Base-by-base conservation (phyloP, 2,797 vertebrate species). In the Hydrolagus colliei region DNA sequence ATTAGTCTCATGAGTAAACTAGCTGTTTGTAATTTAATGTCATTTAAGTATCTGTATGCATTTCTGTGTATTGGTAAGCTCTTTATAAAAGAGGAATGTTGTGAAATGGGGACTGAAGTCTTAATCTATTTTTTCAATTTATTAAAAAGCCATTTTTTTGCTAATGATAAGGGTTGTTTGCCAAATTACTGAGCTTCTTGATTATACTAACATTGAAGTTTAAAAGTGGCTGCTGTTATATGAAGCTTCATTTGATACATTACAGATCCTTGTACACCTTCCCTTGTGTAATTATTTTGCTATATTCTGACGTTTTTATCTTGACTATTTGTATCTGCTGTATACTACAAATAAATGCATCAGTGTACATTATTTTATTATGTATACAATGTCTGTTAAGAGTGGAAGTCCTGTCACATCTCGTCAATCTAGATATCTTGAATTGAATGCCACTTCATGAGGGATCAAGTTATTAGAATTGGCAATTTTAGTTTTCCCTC, bases 71-170 rank as follows among this genome's bases (percentile, higher is more conserved):
- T 84, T 63, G 71, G 32, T 71, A 84, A 84, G 63, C 79, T 84
- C 79, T 84, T 84, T 84, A 84, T 84, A 84, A 84, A 84, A 84
- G 79, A 84, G 79, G 65, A 84, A 84, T 84, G 52, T 84, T 84
- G 79, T 84, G 68, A 68, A 84, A 71, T 82, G 65, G 79, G 79
- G 71, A 52, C 79, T 84, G 79, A 71, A 84, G 79, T 84, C 79
- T 84, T 84, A 84, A 84, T 84, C 79, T 84, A 84, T 84, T 84
- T 84, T 84, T 84, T 84, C 79, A 84, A 84, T 71, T 84, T 84
- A 82, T 82, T 82, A 82, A 82, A 84, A 84, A 63, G 63, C 79
- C 68, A 68, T 84, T 84, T 77, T 77, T 82, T 82, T 82, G 79
- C 79, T 84, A 84, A 84, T 84, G 79, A 35, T 84, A 68, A 84